phyloP scores from a whole-genome alignment of 1,140 invertebrate genomes.

The Eulimnadia texana region DNA sequence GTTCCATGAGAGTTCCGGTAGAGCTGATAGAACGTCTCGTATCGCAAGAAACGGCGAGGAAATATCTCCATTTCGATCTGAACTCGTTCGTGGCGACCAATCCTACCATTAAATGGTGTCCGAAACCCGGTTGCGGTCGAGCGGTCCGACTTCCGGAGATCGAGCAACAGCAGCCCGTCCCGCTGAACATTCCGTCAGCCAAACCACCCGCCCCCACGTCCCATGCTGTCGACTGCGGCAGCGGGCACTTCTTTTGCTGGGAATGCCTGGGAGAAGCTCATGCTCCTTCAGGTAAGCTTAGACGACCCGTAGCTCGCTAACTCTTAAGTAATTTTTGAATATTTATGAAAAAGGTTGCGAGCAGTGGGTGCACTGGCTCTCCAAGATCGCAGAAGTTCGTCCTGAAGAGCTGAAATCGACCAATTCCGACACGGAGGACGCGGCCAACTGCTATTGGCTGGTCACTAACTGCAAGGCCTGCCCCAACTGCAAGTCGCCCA shows the following conservation, averaged over 20 bases:
- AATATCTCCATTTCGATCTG: slow-evolving; percentile 57
- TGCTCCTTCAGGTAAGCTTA: slow-evolving; percentile 41
- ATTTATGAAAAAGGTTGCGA: slow-evolving; percentile 37
- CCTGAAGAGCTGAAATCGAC: slow-evolving; percentile 44
- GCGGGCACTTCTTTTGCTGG: slow-evolving; percentile 59
- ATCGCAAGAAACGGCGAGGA: slow-evolving; percentile 44
- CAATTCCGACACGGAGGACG: slow-evolving; percentile 43
- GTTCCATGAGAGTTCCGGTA: slow-evolving; percentile 47
- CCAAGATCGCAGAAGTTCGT: slow-evolving; percentile 45
- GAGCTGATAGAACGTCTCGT: slow-evolving; percentile 51
- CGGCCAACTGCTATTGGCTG: slow-evolving; percentile 54
- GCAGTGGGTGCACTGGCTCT: slow-evolving; percentile 48
- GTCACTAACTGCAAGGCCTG: slow-evolving; percentile 60
- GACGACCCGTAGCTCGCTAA: no score
- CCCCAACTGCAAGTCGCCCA: slow-evolving; percentile 54
- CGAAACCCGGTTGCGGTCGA: slow-evolving; percentile 47
- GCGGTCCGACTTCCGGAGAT: slow-evolving; percentile 48
- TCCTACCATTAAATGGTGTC: slow-evolving; percentile 58
- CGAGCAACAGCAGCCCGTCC: slow-evolving; percentile 27
- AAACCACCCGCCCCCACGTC: slow-evolving; percentile 33
- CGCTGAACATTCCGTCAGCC: slow-evolving; percentile 13
- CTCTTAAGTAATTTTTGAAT: no score
- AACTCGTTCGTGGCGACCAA: slow-evolving; percentile 61
- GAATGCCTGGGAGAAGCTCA: slow-evolving; percentile 50
- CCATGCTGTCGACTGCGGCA: slow-evolving; percentile 55